Conservation (phyloP, 2,113 vertebrate species). For the Scophthalmus maximus region DNA sequence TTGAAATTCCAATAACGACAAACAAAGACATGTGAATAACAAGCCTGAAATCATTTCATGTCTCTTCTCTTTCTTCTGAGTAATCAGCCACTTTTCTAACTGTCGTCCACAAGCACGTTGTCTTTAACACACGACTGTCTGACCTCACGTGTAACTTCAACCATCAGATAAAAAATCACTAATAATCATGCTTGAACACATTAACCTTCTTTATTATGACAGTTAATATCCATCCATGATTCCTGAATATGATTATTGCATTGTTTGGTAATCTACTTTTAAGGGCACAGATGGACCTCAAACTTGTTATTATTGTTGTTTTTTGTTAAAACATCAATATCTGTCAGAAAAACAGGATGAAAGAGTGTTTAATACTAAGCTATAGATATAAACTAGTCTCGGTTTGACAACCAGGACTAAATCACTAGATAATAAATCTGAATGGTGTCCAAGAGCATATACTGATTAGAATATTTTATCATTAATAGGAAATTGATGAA, state of each 20-base stretch:
- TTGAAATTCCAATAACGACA: conserved; percentile 36
- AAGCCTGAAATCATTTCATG: conserved; percentile 63
- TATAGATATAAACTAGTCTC: background rate
- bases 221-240: background rate
- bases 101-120: conserved; percentile 56
- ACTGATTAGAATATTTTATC: background rate
- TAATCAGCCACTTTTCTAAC: conserved; percentile 53
- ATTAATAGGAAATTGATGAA: background rate
- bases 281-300: background rate
- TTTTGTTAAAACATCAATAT: background rate
- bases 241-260: too few relatives aligned
- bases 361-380: background rate
- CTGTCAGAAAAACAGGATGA: background rate
- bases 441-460: background rate
- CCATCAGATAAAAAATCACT: too few relatives aligned
- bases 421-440: background rate
- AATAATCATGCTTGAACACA: background rate
- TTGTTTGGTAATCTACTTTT: too few relatives aligned
- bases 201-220: background rate
- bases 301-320: too few relatives aligned
- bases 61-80: conserved; percentile 73
- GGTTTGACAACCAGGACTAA: background rate
- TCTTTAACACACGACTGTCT: conserved; percentile 36
- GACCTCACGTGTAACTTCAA: conserved; percentile 1
- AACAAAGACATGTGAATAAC: conserved; percentile 61